Evolutionary conservation across 1,140 invertebrate species (phyloP).

Genomic region (Arctopsyche grandis): DNA sequence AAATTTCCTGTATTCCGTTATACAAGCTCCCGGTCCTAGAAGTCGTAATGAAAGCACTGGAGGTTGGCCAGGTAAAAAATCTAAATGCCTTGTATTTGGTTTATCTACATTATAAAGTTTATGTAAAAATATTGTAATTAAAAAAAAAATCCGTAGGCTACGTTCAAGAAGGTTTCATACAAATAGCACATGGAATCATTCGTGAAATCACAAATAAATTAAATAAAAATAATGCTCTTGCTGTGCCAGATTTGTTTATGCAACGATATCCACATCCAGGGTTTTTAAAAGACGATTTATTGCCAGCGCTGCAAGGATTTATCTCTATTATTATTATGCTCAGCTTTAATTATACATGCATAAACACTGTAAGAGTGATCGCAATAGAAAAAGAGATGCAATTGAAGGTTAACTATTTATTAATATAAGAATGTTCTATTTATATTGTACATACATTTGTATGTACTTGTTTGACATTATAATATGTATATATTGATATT

Average conservation of each 20-base stretch:
- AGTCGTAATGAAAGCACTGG: slow-evolving; percentile 66
- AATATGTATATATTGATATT: too few species aligned
- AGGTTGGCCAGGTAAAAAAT: slow-evolving; percentile 74
- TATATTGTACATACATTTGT: background rate
- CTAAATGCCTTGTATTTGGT: too few species aligned
- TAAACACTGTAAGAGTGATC: slow-evolving; percentile 78
- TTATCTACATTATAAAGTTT: too few species aligned
- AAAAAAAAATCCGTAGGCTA: too few species aligned
- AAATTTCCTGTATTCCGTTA: slow-evolving; percentile 73
- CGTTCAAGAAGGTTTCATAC: slow-evolving; percentile 74
- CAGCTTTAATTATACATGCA: slow-evolving; percentile 80
- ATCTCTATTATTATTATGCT: slow-evolving; percentile 82
- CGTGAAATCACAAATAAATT: slow-evolving; percentile 68
- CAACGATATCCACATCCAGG: slow-evolving; percentile 80
- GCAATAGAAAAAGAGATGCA: slow-evolving; percentile 73
- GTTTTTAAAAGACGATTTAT: slow-evolving; percentile 76
- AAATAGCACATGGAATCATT: slow-evolving; percentile 74
- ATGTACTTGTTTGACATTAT: too few species aligned
- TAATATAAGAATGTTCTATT: background rate
- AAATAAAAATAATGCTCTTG: slow-evolving; percentile 60
- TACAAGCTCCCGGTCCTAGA: slow-evolving; percentile 75
- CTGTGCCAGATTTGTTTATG: slow-evolving; percentile 62
- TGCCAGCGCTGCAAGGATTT: slow-evolving; percentile 74
- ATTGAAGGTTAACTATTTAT: slow-evolving; percentile 67
- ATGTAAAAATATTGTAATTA: too few species aligned